Conservation (phyloP, 2,888 invertebrate genomes). For the Melolontha melolontha region DNA sequence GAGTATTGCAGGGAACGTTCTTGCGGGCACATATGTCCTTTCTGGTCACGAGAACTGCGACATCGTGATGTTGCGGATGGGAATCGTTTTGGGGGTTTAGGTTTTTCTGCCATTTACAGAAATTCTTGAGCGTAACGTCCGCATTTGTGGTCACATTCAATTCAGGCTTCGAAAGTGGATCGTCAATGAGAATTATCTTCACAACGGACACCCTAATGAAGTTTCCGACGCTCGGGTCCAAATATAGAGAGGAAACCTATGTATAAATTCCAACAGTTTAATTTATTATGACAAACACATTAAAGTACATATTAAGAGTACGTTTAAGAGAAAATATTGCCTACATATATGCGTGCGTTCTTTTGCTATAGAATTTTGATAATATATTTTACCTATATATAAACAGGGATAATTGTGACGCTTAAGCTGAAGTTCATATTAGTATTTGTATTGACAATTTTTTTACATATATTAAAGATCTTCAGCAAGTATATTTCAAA, state of each 20-base stretch:
- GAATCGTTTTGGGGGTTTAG: conserved; percentile 81
- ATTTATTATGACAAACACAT: conserved; percentile 3
- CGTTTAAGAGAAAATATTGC: not conserved
- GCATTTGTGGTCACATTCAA: conserved; percentile 84
- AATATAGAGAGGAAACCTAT: conserved; percentile 81
- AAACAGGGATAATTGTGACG: too few species aligned
- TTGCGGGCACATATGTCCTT: conserved; percentile 77
- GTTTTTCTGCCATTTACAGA: conserved; percentile 86
- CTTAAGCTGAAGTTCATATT: too few species aligned
- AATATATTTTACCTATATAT: too few species aligned
- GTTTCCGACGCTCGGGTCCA: conserved; percentile 90
- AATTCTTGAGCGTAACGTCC: conserved; percentile 83
- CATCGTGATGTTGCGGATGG: conserved; percentile 91
- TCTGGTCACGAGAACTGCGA: conserved; percentile 87
- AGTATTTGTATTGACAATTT: too few species aligned
- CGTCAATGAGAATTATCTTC: conserved; percentile 82
- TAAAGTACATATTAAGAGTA: not conserved
- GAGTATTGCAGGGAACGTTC: conserved; percentile 72
- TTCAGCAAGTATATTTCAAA: too few species aligned
- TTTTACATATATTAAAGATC: too few species aligned
- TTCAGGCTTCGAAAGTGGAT: conserved; percentile 69
- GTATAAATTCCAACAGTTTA: conserved; percentile 30
- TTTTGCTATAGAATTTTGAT: too few species aligned
- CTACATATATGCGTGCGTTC: not conserved
- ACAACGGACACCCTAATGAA: conserved; percentile 92